Conservation (phyloP, 2,797 vertebrate species). For the Dromococcyx pavoninus region DNA sequence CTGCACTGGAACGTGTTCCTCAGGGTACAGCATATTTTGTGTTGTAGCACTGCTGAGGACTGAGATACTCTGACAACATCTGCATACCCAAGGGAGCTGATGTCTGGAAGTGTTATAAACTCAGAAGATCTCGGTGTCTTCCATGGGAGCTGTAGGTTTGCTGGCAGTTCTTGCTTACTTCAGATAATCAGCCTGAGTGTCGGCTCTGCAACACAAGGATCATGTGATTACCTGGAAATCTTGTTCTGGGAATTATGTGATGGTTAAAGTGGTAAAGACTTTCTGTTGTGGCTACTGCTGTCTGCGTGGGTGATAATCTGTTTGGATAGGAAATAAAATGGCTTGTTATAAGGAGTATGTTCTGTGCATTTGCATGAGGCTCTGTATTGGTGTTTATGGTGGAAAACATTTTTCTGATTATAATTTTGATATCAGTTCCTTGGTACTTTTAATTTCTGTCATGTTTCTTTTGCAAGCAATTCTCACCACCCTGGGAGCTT, state of each 20-base stretch:
- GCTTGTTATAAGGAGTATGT: neutral
- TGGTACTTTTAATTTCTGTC: neutral
- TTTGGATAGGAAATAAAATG: neutral
- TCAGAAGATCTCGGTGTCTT: neutral
- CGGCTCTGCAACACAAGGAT: neutral
- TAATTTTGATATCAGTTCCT: neutral
- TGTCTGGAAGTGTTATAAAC: neutral
- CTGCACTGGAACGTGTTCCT: neutral
- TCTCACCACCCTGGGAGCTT: neutral
- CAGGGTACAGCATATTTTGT: neutral
- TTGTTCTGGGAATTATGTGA: neutral
- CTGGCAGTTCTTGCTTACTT: neutral
- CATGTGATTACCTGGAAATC: neutral
- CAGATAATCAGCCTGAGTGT: neutral
- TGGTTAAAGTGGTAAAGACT: neutral
- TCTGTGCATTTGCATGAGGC: neutral
- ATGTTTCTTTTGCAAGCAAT: neutral
- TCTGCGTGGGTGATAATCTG: neutral
- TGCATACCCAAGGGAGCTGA: neutral
- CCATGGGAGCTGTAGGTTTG: neutral
- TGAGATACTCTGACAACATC: neutral
- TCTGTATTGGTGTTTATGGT: neutral
- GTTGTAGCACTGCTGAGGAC: neutral
- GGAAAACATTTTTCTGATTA: neutral
- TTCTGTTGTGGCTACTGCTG: neutral